Evolutionary conservation across 2,113 vertebrate species (phyloP).

Genomic region (Eulacestoma nigropectus): DNA sequence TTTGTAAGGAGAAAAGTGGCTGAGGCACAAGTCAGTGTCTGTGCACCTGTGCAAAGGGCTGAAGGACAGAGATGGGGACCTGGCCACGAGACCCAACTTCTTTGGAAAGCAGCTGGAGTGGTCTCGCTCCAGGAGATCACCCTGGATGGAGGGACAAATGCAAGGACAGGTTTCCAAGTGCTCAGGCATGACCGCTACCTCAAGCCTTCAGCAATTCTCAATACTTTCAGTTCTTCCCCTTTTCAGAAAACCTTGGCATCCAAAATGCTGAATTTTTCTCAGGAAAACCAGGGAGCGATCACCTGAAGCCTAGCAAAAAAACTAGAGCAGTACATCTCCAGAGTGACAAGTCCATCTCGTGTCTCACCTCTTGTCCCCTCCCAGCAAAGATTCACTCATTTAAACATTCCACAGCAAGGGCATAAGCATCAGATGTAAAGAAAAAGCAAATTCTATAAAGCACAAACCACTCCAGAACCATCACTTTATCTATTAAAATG

Average conservation of each 20-base stretch:
- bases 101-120: neutral
- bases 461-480: neutral
- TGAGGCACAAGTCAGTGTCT: neutral
- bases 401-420: neutral
- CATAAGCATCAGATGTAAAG: neutral
- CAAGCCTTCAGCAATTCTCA: neutral
- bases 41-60: neutral
- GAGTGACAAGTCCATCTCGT: neutral
- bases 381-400: neutral
- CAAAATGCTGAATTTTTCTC: neutral
- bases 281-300: neutral
- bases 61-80: neutral
- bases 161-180: neutral
- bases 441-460: neutral
- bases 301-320: neutral
- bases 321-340: neutral
- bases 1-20: neutral
- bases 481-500: neutral
- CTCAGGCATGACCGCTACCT: neutral
- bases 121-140: neutral
- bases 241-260: neutral
- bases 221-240: neutral
- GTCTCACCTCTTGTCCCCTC: neutral
- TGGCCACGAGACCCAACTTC: neutral
- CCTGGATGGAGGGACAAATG: neutral